Evolutionary conservation across 1,140 invertebrate genomes (phyloP).

Genomic region (Pseudomyrmex gracilis): DNA sequence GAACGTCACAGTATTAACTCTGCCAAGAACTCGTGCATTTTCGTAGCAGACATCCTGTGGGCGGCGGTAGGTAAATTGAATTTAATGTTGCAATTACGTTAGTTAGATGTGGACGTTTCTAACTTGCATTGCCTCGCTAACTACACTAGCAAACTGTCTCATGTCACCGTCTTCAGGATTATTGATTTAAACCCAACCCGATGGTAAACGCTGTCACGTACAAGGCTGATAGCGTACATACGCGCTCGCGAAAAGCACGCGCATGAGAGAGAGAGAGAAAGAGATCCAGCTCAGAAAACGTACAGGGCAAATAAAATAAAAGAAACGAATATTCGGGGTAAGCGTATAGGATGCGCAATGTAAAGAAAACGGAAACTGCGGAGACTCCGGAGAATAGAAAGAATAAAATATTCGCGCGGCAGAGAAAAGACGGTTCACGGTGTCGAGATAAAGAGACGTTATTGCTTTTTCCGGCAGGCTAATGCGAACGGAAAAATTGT

Average conservation of each 20-base stretch:
- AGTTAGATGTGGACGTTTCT: constrained; percentile 52
- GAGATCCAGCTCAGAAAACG: background rate
- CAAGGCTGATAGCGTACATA: constrained; percentile 34
- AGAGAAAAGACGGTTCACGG: constrained; percentile 53
- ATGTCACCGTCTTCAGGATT: constrained; percentile 56
- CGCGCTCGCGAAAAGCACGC: constrained; percentile 20
- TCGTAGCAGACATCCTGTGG: constrained; percentile 8
- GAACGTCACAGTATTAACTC: constrained; percentile 3
- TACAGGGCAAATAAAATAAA: constrained; percentile 26
- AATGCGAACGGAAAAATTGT: constrained; percentile 57
- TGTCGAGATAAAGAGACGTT: constrained; percentile 64
- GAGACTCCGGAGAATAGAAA: constrained; percentile 46
- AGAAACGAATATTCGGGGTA: constrained; percentile 43
- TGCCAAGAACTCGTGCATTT: constrained; percentile 35
- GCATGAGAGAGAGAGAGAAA: constrained; percentile 1
- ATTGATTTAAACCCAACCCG: constrained; percentile 55
- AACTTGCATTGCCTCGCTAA: constrained; percentile 60
- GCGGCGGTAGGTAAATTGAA: constrained; percentile 52
- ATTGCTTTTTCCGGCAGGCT: constrained; percentile 60
- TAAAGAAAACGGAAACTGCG: constrained; percentile 59
- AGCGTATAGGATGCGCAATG: constrained; percentile 30
- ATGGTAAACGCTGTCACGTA: constrained; percentile 58
- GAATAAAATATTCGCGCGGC: constrained; percentile 59
- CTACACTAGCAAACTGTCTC: constrained; percentile 56
- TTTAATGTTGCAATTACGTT: constrained; percentile 59